phyloP scores from a whole-genome alignment of 1,140 invertebrate species.

The Cherax quadricarinatus region DNA sequence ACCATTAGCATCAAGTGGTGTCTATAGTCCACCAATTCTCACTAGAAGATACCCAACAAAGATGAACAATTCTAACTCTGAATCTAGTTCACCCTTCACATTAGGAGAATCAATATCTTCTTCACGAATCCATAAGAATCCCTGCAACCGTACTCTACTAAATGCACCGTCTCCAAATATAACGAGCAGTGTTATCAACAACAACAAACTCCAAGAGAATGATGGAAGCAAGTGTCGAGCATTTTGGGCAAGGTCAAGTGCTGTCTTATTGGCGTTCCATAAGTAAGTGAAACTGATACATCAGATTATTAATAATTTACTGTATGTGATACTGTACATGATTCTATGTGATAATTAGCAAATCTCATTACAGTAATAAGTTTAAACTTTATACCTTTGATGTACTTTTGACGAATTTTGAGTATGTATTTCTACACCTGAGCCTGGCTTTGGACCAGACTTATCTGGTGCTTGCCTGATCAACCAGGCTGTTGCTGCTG shows the following conservation, averaged over 20 bases:
- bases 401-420: too few species aligned
- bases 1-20: constrained; percentile 74
- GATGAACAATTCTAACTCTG: constrained; percentile 13
- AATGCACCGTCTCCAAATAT: constrained; percentile 59
- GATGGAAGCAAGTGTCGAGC: constrained; percentile 77
- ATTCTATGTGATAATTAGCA: too few species aligned
- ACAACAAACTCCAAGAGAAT: constrained; percentile 64
- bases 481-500: too few species aligned
- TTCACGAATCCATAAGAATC: constrained; percentile 64
- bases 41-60: constrained; percentile 74
- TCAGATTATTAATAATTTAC: too few species aligned
- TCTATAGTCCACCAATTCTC: constrained; percentile 71
- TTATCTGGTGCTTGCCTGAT: too few species aligned
- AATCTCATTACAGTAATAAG: too few species aligned
- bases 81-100: constrained; percentile 27
- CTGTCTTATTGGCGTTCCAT: constrained; percentile 83
- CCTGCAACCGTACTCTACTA: constrained; percentile 72
- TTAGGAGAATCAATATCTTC: constrained; percentile 42
- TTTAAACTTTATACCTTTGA: too few species aligned
- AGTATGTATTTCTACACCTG: too few species aligned
- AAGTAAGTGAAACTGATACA: constrained; percentile 76
- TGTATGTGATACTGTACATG: too few species aligned
- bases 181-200: constrained; percentile 73
- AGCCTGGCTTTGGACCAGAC: too few species aligned
- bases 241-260: constrained; percentile 84